A percentile compares a stretch with the other conserved stretches of the same genome.
Conservation (phyloP, 2,888 invertebrate genomes). For the Drosophila rubida region DNA sequence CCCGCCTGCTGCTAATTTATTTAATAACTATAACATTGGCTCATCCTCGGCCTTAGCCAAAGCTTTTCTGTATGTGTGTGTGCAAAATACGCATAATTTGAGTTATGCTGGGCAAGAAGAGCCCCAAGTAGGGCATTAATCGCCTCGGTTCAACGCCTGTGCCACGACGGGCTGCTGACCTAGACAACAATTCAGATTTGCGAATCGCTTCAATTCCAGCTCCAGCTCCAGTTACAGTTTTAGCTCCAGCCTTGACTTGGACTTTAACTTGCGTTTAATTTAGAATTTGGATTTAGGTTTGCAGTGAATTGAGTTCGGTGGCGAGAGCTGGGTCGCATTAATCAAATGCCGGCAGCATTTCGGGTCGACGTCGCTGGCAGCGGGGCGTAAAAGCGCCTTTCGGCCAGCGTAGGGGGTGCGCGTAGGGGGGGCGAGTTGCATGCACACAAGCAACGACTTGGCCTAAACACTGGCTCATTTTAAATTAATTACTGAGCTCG, state of each 20-base stretch:
- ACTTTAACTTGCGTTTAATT: slow-evolving; percentile 2
- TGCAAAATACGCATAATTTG: slow-evolving; percentile 10
- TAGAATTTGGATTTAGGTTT: slow-evolving; percentile 2
- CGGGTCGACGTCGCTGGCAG: slow-evolving; percentile 32
- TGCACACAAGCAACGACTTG: slow-evolving; percentile 22
- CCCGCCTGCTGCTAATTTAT: neutral
- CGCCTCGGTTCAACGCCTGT: slow-evolving; percentile 45
- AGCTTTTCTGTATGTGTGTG: neutral
- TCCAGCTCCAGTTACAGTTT: slow-evolving; percentile 7
- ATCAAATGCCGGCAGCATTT: slow-evolving; percentile 42
- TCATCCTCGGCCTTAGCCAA: neutral
- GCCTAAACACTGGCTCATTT: slow-evolving; percentile 48
- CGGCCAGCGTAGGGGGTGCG: slow-evolving; percentile 1
- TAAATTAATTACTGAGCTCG: slow-evolving; percentile 52
- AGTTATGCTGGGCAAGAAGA: slow-evolving; percentile 27
- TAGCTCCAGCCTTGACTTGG: neutral
- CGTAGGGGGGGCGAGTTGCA: neutral
- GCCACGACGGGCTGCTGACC: slow-evolving; percentile 29
- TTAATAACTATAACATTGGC: slow-evolving; percentile 1
- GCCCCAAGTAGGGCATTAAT: slow-evolving; percentile 34
- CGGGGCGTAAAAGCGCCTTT: slow-evolving; percentile 46
- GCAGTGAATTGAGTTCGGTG: slow-evolving; percentile 10
- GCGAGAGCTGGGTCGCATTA: slow-evolving; percentile 39
- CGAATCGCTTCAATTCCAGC: neutral
- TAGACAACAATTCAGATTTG: slow-evolving; percentile 28